These are phyloP conservation scores for Oophaga sylvatica DNA, from an alignment of 2,797 vertebrate genomes.

Conservation along the genomic window DNA sequence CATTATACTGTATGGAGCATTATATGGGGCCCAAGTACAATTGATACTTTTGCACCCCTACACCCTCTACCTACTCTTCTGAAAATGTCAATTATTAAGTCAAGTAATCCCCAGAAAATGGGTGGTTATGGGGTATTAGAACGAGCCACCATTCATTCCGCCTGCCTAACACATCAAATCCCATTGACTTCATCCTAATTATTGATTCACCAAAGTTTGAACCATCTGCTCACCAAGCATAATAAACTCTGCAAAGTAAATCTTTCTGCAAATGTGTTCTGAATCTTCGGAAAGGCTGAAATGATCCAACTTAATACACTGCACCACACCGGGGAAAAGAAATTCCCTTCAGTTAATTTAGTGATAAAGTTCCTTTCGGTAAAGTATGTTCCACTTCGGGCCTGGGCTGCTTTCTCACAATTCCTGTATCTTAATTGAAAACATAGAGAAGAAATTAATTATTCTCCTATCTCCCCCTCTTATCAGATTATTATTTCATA, in stretches of 20 bases:
- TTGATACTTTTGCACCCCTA: too few relatives aligned
- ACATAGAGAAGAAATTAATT: slow-evolving; percentile 42
- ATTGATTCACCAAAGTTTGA: background rate
- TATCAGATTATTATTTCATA: slow-evolving; percentile 57
- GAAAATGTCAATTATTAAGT: too few relatives aligned
- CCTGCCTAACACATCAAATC: background rate
- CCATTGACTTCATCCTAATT: background rate
- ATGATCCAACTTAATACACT: slow-evolving; percentile 41
- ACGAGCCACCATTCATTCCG: background rate
- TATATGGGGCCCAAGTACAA: too few relatives aligned
- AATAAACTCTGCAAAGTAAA: slow-evolving; percentile 18
- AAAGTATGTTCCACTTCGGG: slow-evolving; percentile 5
- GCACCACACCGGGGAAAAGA: slow-evolving; percentile 22
- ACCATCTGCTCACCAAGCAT: slow-evolving; percentile 4
- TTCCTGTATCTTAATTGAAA: slow-evolving; percentile 53
- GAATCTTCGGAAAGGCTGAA: slow-evolving; percentile 23
- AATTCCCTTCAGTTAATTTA: slow-evolving; percentile 44
- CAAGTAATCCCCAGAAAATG: background rate
- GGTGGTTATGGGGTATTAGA: background rate
- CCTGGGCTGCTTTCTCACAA: slow-evolving; percentile 18
- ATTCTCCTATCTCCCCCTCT: slow-evolving; percentile 28
- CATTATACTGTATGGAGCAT: too few relatives aligned
- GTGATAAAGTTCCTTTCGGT: slow-evolving; percentile 27
- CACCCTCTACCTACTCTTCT: too few relatives aligned
- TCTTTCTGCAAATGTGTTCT: slow-evolving; percentile 44